A percentile compares a stretch with the other conserved stretches of the same genome.
phyloP scores from a whole-genome alignment of 2,888 invertebrate species.

The Periphyllus acericola region DNA sequence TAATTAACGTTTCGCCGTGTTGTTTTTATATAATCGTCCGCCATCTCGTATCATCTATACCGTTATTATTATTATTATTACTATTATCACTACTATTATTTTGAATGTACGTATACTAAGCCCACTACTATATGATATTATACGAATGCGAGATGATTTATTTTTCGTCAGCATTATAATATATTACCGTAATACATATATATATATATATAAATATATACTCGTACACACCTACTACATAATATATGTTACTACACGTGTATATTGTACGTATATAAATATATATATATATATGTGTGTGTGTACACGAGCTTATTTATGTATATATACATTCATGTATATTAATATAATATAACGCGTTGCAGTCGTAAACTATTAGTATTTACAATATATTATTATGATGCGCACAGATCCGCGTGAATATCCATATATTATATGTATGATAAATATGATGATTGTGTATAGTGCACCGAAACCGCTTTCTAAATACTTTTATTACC shows the following conservation, averaged over 20 bases:
- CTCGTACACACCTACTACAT: background rate
- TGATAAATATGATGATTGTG: conserved; percentile 16
- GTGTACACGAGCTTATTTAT: background rate
- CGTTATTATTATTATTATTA: background rate
- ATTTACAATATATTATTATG: conserved; percentile 34
- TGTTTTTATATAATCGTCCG: background rate
- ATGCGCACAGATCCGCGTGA: background rate
- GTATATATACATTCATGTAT: background rate
- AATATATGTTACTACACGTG: background rate
- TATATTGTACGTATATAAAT: background rate
- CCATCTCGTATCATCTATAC: background rate
- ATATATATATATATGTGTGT: background rate
- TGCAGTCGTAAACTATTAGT: background rate
- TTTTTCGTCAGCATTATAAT: background rate
- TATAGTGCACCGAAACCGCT: conserved; percentile 50
- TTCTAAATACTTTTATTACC: conserved; percentile 53
- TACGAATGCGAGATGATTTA: conserved; percentile 1
- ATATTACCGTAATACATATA: background rate
- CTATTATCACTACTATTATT: background rate
- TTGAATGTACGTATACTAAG: background rate
- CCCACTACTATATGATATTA: background rate
- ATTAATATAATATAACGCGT: background rate
- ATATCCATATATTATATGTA: background rate
- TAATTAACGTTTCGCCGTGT: background rate
- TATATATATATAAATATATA: background rate